A percentile compares a stretch with the other conserved stretches of the same genome.
Evolutionary conservation across 2,888 invertebrate genomes (phyloP).

Genomic region (Amphipoea lucens): DNA sequence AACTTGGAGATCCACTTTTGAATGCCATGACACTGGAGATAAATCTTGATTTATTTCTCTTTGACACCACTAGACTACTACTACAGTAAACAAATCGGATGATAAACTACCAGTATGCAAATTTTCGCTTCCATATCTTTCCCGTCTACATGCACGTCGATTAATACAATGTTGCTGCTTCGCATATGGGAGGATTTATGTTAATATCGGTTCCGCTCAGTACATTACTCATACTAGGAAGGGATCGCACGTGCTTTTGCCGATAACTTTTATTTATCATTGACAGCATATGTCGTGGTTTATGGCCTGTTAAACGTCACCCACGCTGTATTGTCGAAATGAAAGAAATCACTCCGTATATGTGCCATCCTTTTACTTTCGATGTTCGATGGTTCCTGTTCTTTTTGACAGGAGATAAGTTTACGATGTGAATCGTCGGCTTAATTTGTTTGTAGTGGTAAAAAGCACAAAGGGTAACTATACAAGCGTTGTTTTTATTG

Average conservation of each 20-base stretch:
- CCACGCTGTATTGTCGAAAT: slow-evolving; percentile 47
- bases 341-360: slow-evolving; percentile 53
- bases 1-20: slow-evolving; percentile 8
- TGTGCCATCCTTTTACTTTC: slow-evolving; percentile 45
- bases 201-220: slow-evolving; percentile 31
- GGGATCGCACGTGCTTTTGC: slow-evolving; percentile 58
- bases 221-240: slow-evolving; percentile 66
- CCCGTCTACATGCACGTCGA: slow-evolving; percentile 36
- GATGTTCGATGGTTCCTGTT: slow-evolving; percentile 42
- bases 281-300: slow-evolving; percentile 58
- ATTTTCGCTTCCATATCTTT: slow-evolving; percentile 49
- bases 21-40: slow-evolving; percentile 14
- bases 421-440: slow-evolving; percentile 15
- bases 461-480: not conserved
- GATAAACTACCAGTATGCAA: slow-evolving; percentile 52
- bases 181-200: slow-evolving; percentile 59
- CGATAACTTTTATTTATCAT: slow-evolving; percentile 67
- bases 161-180: slow-evolving; percentile 49
- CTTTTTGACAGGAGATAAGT: slow-evolving; percentile 46
- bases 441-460: slow-evolving; percentile 5
- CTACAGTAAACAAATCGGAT: slow-evolving; percentile 39
- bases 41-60: slow-evolving; percentile 42
- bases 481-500: not conserved
- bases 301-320: slow-evolving; percentile 63
- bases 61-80: slow-evolving; percentile 5